Evolutionary conservation across 2,113 vertebrate genomes (phyloP), one percentile per base, ranked within the genome.

Genomic region (Prochilodus magdalenae): DNA sequence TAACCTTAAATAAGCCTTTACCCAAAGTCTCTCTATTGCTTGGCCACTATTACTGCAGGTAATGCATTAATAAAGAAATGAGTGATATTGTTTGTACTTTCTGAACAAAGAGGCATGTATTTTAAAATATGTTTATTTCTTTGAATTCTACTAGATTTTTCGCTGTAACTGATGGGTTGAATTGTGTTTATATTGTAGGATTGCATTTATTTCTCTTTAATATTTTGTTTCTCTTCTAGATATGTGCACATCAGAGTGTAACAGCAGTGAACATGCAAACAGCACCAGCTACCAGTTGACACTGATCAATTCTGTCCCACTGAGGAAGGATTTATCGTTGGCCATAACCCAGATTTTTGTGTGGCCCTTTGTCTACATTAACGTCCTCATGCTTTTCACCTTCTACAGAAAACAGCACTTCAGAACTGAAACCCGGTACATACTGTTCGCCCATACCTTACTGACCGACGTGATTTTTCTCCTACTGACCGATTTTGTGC

Each of bases 371-470:
- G 49, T 82, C 40, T 88, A 80, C 16, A 16, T 88, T 18, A 74
- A 74, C 59, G 62, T 76, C 49, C 33, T 90, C 13, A 88, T 90
- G 79, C 70, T 89, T 33, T 66, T 79, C 0, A 79, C 78, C 20
- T 86, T 84, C 47, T 81, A 78, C 65, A 90, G 53, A 47, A 89
- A 80, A 67, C 75, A 82, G 29, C 26, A 60, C 16, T 83, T 88
- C 60, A 78, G 77, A 62, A 73, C 77, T 26, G 75, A 88, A 26
- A 72, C 85, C 1, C 82, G 86, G 15, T 90, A 90, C 40, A 60
- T 89, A 20, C 20, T 89, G 36, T 90, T 89, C 13, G 85, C 82
- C 49, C 82, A 90, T 27, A 81, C 83, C 51, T 80, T 90, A 13
- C 8, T 86, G 12, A 65, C 73, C 20, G 86, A 90, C 30, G 53